A percentile compares a stretch with the other conserved stretches of the same genome.
Evolutionary conservation across 2,113 vertebrate species (phyloP).

Genomic region (Lota lota): DNA sequence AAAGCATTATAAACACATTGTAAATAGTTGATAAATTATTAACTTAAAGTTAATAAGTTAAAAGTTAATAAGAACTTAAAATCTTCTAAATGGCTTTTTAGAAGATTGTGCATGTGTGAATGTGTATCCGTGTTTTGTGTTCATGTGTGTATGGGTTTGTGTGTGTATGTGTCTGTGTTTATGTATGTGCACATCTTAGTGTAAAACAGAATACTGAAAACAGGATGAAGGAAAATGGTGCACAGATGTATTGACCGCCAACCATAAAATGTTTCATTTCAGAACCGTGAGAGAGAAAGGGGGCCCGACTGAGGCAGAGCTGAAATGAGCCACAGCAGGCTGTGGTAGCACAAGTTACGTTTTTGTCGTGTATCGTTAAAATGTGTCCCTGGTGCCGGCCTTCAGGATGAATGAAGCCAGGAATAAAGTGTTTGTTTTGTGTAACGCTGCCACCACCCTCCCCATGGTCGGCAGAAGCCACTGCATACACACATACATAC

Average conservation of each 20-base stretch:
- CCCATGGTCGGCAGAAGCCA: conserved; percentile 7
- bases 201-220: no score
- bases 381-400: conserved; percentile 14
- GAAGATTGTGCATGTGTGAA: no score
- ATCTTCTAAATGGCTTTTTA: no score
- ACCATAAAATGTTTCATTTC: not conserved
- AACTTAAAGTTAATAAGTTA: no score
- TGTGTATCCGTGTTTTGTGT: conserved; percentile 4
- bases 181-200: no score
- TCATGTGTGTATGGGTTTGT: no score
- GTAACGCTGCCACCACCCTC: conserved; percentile 7
- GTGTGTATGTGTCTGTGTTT: no score
- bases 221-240: not conserved
- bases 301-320: not conserved
- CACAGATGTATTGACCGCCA: conserved; percentile 21
- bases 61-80: no score
- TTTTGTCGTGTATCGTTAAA: conserved; percentile 10
- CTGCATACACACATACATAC: not conserved
- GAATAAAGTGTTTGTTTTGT: conserved; percentile 36
- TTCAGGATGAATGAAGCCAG: conserved; percentile 25
- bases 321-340: not conserved
- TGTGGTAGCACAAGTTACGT: conserved; percentile 1
- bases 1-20: no score
- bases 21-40: no score
- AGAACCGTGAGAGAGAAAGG: not conserved